phyloP scores from a whole-genome alignment of 2,797 vertebrate species.

The Poecilia wingei region DNA sequence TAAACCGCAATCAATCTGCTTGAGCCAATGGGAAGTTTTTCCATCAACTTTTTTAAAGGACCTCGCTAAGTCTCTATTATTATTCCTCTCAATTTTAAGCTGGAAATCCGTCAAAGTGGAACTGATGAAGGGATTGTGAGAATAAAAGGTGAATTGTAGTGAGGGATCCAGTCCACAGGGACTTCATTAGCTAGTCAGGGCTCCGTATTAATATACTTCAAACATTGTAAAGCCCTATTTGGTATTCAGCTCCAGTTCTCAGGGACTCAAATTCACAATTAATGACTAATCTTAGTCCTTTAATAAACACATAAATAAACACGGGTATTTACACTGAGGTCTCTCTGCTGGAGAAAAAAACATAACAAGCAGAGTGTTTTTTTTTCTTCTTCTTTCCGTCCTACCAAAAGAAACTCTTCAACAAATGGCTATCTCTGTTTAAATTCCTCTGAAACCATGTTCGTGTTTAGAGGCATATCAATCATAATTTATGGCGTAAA shows the following conservation, averaged over 20 bases:
- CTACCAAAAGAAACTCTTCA: conserved; percentile 21
- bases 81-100: conserved; percentile 7
- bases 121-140: conserved; percentile 28
- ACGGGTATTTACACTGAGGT: not conserved
- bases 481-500: conserved; percentile 3
- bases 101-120: conserved; percentile 22
- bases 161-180: conserved; percentile 37
- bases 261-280: conserved; percentile 36
- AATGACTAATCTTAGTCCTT: conserved; percentile 42
- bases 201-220: conserved; percentile 40
- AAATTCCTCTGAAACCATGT: conserved; percentile 14
- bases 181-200: conserved; percentile 46
- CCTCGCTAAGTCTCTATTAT: not conserved
- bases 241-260: conserved; percentile 51
- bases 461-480: conserved; percentile 17
- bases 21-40: not conserved
- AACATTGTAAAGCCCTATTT: conserved; percentile 40
- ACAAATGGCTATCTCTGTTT: conserved; percentile 15
- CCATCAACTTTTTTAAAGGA: not conserved
- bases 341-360: conserved; percentile 1
- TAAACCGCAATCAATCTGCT: not conserved
- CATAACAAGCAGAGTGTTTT: not conserved
- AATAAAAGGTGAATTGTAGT: conserved; percentile 50
- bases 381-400: conserved; percentile 18
- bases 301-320: conserved; percentile 17